Evolutionary conservation across 1,140 invertebrate species (phyloP).

Genomic region (Drosophila kurseongensis): DNA sequence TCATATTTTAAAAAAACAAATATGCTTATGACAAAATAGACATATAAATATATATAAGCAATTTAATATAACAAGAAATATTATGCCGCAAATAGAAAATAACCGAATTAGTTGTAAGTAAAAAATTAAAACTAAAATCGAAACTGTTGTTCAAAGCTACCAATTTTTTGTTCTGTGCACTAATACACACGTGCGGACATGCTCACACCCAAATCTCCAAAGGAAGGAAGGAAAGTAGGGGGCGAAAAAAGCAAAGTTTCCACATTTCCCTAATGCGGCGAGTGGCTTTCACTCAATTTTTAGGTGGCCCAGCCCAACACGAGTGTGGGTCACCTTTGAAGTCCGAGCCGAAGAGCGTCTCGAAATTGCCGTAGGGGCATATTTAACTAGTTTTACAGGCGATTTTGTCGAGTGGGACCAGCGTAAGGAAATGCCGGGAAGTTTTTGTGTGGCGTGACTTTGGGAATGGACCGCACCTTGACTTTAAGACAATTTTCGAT

Average conservation of each 20-base stretch:
- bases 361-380: constrained; percentile 69
- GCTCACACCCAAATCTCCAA: constrained; percentile 5
- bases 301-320: constrained; percentile 24
- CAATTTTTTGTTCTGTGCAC: constrained; percentile 8
- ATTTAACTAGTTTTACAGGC: constrained; percentile 77
- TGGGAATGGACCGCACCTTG: constrained; percentile 61
- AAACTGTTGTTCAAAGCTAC: background rate
- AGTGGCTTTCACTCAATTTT: constrained; percentile 65
- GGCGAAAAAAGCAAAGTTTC: constrained; percentile 58
- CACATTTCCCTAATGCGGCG: constrained; percentile 55
- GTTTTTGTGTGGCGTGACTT: constrained; percentile 40
- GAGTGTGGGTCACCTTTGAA: constrained; percentile 45
- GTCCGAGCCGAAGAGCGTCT: constrained; percentile 54
- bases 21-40: no score
- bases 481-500: constrained; percentile 59
- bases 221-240: constrained; percentile 26
- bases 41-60: no score
- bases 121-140: no score
- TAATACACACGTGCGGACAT: constrained; percentile 42
- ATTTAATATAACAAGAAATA: no score
- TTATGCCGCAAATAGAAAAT: no score
- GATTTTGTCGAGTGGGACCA: constrained; percentile 49
- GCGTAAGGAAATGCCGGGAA: constrained; percentile 20
- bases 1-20: no score
- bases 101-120: no score